Evolutionary conservation across 2,113 vertebrate species (phyloP), one percentile per base, ranked within the genome.

Genomic region (Orthonyx spaldingii): DNA sequence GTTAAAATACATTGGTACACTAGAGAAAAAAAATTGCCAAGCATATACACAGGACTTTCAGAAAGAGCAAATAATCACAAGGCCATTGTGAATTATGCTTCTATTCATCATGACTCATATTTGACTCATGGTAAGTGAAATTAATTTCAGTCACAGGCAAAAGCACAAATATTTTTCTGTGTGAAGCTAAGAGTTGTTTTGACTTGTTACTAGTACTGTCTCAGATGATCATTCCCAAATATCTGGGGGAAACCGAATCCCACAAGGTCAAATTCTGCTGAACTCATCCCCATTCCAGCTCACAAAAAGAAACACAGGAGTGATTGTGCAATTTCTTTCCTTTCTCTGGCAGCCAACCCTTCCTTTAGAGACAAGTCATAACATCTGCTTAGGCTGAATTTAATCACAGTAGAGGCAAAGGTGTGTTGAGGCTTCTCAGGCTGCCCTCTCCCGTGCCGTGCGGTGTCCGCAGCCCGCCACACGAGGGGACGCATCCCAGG

Each of bases 41-140:
- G 55, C 3, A 13, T 42, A 84, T 13, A 60, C 10, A 57, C 1
- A 3, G 7, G 74, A 24, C 30, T 87, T 95, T 86, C 39, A 77
- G 50, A 71, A 60, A 79, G 16, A 85, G n/a, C 60, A 94, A 96
- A 77, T 77, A 91, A 90, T 87, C 86, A 92, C 41, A 78, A 80
- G 56, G 44, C 32, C 10, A 49, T 71, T 56, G 79, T 42, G 41
- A 94, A 77, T 71, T 81, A 41, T 60, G 42, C 5, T 86, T 77
- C n/a, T 76, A 66, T 44, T 42, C 33, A 47, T 78, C 50, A 22
- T 95, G 90, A 94, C 87, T 96, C 87, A 86, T 78, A 56, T 93
- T 94, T 90, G 85, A 92, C 49, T 96, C 85, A 90, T 4, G 7
- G 22, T 66, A 94, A 87, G 35, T 71, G 47, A 93, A 90, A 88